These are phyloP conservation scores for Mongoloraphidia duomilia DNA, from an alignment of 2,888 invertebrate genomes.

Conservation along the genomic window DNA sequence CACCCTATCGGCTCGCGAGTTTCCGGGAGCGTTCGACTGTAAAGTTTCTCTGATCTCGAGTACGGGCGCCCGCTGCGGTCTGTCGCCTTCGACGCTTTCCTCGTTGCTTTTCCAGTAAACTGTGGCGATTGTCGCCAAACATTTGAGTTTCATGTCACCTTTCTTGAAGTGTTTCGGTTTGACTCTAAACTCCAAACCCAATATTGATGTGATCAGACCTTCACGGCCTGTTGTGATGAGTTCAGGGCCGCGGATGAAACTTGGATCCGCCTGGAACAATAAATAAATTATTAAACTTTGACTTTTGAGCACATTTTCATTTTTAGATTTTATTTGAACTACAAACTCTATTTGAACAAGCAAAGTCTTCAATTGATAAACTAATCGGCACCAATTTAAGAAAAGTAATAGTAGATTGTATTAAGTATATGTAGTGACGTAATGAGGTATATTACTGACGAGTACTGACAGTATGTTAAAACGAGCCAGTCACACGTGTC, in stretches of 20 bases:
- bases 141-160: slow-evolving; percentile 79
- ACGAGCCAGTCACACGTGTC: no score
- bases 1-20: slow-evolving; percentile 60
- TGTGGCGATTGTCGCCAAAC: slow-evolving; percentile 74
- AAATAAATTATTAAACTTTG: no score
- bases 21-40: slow-evolving; percentile 22
- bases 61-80: slow-evolving; percentile 58
- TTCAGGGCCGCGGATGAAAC: slow-evolving; percentile 27
- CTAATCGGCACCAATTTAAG: no score
- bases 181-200: slow-evolving; percentile 69
- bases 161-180: slow-evolving; percentile 66
- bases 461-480: no score
- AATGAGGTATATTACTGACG: no score
- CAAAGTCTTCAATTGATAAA: no score
- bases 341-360: no score
- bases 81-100: slow-evolving; percentile 70
- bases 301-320: no score
- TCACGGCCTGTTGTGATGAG: slow-evolving; percentile 39
- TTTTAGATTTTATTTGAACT: no score
- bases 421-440: no score
- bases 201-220: slow-evolving; percentile 59
- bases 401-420: no score
- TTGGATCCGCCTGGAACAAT: background rate
- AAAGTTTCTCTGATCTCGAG: slow-evolving; percentile 63
- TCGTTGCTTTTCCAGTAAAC: slow-evolving; percentile 81